phyloP scores from a whole-genome alignment of 2,797 vertebrate genomes.

The Pangasius krempfi region DNA sequence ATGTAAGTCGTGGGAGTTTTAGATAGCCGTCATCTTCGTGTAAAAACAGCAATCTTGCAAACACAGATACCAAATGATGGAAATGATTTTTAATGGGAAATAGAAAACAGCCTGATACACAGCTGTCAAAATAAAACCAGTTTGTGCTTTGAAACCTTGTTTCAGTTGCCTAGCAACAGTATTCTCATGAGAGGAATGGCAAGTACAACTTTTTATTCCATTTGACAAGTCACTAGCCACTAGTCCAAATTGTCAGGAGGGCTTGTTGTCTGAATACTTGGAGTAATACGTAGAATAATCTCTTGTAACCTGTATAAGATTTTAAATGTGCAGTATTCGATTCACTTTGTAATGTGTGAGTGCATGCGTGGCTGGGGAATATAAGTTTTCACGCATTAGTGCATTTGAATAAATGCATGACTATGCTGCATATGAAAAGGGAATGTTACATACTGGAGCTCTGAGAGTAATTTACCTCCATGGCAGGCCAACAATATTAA shows the following conservation, averaged over 20 bases:
- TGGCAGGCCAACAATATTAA: constrained; percentile 44
- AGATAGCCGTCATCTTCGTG: too few species aligned
- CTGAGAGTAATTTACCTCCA: constrained; percentile 38
- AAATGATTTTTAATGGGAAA: too few species aligned
- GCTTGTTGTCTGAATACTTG: not conserved
- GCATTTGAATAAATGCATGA: constrained; percentile 21
- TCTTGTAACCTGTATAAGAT: not conserved
- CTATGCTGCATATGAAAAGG: constrained; percentile 20
- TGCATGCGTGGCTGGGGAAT: not conserved
- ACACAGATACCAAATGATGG: too few species aligned
- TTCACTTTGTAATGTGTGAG: not conserved
- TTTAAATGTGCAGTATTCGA: not conserved
- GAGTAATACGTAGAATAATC: not conserved
- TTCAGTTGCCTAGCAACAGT: not conserved
- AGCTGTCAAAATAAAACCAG: not conserved
- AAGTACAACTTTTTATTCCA: not conserved
- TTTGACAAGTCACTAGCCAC: not conserved
- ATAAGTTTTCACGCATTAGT: constrained; percentile 15
- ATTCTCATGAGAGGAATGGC: not conserved
- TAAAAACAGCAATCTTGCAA: too few species aligned
- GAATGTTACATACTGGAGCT: constrained; percentile 17
- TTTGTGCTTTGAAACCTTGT: not conserved
- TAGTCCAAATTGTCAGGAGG: not conserved
- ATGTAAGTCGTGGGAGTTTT: too few species aligned
- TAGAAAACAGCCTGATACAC: not conserved